These are phyloP conservation scores for Indicator indicator DNA, from an alignment of 2,113 vertebrate species.

Conservation along the genomic window DNA sequence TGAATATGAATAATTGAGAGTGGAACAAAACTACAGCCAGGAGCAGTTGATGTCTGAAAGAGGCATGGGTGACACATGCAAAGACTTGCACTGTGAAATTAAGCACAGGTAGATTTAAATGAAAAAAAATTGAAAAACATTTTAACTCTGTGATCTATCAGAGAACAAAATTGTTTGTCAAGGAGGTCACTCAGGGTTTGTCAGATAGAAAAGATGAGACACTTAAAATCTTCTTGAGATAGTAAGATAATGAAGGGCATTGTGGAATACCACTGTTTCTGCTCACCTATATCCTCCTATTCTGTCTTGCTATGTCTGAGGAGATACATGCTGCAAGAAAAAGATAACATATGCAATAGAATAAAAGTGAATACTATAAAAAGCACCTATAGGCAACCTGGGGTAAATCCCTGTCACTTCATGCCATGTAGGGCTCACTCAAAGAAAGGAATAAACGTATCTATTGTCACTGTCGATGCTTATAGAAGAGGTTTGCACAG, in stretches of 20 bases:
- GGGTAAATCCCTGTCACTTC: not conserved
- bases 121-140: not conserved
- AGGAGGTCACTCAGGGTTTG: not conserved
- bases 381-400: not conserved
- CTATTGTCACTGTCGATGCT: not conserved
- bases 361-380: not conserved
- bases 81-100: not conserved
- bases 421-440: not conserved
- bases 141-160: not conserved
- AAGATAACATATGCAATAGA: not conserved
- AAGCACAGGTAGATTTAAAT: not conserved
- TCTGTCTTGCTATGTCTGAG: not conserved
- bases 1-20: not conserved
- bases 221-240: not conserved
- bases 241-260: not conserved
- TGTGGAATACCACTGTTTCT: not conserved
- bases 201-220: not conserved
- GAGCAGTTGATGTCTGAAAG: not conserved
- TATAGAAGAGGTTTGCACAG: not conserved
- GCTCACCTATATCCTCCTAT: not conserved
- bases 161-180: not conserved
- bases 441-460: not conserved
- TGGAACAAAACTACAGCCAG: not conserved
- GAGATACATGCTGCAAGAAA: not conserved
- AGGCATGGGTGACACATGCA: not conserved